Base-by-base conservation (phyloP, 2,113 vertebrate species). In the Octodon degus region DNA sequence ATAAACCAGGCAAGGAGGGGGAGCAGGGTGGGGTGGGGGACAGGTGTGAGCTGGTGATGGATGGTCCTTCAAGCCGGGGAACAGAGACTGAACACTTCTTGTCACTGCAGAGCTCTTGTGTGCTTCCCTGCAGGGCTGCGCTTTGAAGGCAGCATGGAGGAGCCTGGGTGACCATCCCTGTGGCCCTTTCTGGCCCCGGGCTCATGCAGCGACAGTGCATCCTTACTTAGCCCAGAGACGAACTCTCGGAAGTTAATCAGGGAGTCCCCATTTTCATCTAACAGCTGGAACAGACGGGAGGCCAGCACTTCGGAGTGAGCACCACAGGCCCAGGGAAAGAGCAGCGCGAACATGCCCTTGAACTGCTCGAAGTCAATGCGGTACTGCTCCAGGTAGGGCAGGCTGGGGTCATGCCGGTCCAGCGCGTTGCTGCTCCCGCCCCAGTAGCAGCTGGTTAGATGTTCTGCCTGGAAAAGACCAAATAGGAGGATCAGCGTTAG, bases 361-460 rank as follows among this genome's bases (percentile, higher is more conserved):
- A 99, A 99, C 98, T 99, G 99, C 97, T 99, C 99, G 2, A 99
- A 98, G 95, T 99, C 99, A 3, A 99, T 99, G 90, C 99, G 99
- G 95, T 99, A 99, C 98, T 99, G 99, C 97, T 99, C 99, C 96
- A 99, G 98, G 96, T 99, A 99, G 0, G 99, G 99, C 98, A 99
- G 99, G 98, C 99, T 99, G 97, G 99, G 99, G 98, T 99, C 99
- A 0, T 99, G 99, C 2, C 99, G 98, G 97, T 99, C 99, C 12
- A 98, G 98, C 0, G 99, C 99, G 2, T 99, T 99, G 98, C 99
- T 99, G 98, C 98, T 99, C 34, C 99, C 99, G 0, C 99, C 99
- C 99, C 99, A 99, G 98, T 99, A 99, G 98, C 99, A 99, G 98
- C 99, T 99, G 62, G 99, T 99, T 96, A 99, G 98, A 97, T 99